Evolutionary conservation across 2,113 vertebrate species (phyloP), one percentile per base, ranked within the genome.

Genomic region (Monopterus albus): DNA sequence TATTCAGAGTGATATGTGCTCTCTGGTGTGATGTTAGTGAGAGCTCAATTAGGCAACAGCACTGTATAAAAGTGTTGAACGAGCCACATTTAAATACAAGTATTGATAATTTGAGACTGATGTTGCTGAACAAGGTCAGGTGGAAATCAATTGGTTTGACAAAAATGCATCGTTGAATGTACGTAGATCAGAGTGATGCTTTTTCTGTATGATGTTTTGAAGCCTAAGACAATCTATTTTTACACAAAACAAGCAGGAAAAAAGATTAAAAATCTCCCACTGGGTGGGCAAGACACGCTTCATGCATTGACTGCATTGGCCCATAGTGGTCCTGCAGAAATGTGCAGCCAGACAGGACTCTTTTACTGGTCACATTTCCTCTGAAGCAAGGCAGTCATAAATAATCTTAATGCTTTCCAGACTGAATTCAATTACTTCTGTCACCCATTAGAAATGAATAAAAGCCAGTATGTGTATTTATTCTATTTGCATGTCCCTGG

Each of bases 351-450:
- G 60, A 63, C 26, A 17, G 25, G 58, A 31, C 31, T 80, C 26
- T 73, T 62, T 81, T 33, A 33, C 25, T 39, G 42, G 56, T 58
- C 56, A 47, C 69, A 64, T 81, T 82, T 72, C 66, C 69, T 72
- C 52, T 51, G 49, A 57, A 76, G 79, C 79, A 76, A 79, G 35
- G 61, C 63, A 68, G 63, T 79, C 85, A 80, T 88, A 81, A 90
- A 89, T 90, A 90, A 87, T 79, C 63, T 55, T 83, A 88, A 89
- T 84, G 85, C 74, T 72, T 83, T 82, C 71, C 65, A 85, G 80
- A 78, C 72, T 51, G 51, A 85, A 89, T 89, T 71, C 71, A 89
- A 87, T 92, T 83, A 79, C 73, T 72, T 83, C 66, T 66, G 81
- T 84, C 74, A 75, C 45, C 81, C 78, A 77, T 52, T 67, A 74